Evolutionary conservation across 2,888 invertebrate species (phyloP), one percentile per base, ranked within the genome.

Genomic region (Oxyteleia sp.): DNA sequence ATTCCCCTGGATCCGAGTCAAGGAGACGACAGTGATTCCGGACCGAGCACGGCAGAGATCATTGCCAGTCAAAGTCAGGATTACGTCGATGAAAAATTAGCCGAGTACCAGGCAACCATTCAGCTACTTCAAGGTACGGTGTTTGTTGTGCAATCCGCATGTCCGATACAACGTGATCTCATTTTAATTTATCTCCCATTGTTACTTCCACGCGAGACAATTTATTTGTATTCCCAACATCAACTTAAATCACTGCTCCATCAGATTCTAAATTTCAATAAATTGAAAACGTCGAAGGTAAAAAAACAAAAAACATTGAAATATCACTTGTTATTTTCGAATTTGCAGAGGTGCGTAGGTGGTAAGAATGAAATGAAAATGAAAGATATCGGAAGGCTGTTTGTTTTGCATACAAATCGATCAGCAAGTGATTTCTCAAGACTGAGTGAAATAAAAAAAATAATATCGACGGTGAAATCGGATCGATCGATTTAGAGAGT

Each of bases 11-110:
- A 97, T 92, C 97, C 96, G 85, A 96, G 95, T 86, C 95, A 95
- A 89, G 85, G 79, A 20, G 95, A 96, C 59, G 96, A 96, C 74
- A 96, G 96, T 91, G 96, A 96, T 86, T 95, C 96, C 87, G 97
- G 97, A 49, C 97, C 97, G 8, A 97, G 97, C 79, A 98, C 98
- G 15, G 98, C 98, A 53, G 98, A 98, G 94, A 98, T 98, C 89
- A 98, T 98, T 89, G 98, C 98, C 84, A 97, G 96, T 93, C 98
- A 98, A 94, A 97, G 97, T 80, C 98, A 98, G 94, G 98, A 98
- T 94, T 98, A 98, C 93, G 96, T 98, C 86, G 98, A 98, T 93
- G 98, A 98, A 94, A 97, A 97, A 93, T 95, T 98, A 90, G 97
- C 98, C 63, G 98, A 98, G 94, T 98, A 98, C 93, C 98, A 98